Conservation (phyloP, 2,797 vertebrate genomes). For the Anguilla pacifica region DNA sequence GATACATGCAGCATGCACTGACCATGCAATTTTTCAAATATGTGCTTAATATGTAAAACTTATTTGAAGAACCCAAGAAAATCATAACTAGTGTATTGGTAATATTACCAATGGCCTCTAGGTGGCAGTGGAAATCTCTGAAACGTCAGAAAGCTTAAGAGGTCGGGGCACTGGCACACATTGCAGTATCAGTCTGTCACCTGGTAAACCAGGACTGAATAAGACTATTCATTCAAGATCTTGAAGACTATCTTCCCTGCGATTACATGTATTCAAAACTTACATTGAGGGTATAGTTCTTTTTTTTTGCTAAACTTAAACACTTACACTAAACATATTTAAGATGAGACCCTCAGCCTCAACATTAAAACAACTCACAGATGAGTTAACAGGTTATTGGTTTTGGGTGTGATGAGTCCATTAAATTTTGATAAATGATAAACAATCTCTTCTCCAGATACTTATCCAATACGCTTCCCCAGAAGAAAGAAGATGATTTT, state of each 20-base stretch:
- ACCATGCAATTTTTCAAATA: background rate
- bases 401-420: background rate
- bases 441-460: background rate
- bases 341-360: background rate
- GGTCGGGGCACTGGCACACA: background rate
- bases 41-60: background rate
- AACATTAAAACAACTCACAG: background rate
- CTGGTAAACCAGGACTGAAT: background rate
- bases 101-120: constrained; percentile 40
- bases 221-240: background rate
- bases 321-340: background rate
- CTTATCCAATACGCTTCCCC: background rate
- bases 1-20: too few species aligned
- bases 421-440: background rate
- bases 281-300: background rate
- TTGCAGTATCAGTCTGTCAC: background rate
- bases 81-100: background rate
- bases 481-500: background rate
- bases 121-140: constrained; percentile 49
- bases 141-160: background rate
- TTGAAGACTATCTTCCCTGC: background rate
- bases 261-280: too few species aligned
- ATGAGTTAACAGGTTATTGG: background rate
- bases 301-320: background rate
- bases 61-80: background rate